A percentile compares a stretch with the other conserved stretches of the same genome.
phyloP scores from a whole-genome alignment of 2,797 vertebrate species.

The Catharus ustulatus region DNA sequence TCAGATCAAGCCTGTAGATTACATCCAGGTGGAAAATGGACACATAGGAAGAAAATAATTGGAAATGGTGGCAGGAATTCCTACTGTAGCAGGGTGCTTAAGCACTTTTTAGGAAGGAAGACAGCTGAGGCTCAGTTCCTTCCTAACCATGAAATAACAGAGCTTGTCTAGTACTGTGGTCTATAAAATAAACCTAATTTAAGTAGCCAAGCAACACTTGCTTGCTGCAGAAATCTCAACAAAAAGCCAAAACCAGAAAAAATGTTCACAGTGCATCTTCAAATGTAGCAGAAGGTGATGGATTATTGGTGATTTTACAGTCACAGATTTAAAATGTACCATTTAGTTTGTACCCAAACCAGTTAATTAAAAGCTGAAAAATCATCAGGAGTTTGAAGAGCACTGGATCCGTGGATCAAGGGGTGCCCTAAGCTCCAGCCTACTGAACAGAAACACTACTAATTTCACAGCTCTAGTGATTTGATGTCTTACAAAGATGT shows the following conservation, averaged over 20 bases:
- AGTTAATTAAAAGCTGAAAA: neutral
- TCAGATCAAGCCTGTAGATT: neutral
- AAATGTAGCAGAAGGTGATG: neutral
- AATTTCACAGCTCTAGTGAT: neutral
- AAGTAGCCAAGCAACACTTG: conserved; percentile 9
- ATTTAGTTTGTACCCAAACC: neutral
- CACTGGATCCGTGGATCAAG: neutral
- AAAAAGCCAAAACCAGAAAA: neutral
- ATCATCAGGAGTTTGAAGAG: neutral
- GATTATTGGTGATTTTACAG: neutral
- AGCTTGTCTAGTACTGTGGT: conserved; percentile 1
- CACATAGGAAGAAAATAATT: neutral
- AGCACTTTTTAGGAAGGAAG: conserved; percentile 50
- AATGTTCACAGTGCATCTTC: neutral
- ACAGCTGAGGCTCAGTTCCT: conserved; percentile 46
- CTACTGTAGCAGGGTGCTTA: neutral
- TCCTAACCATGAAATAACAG: conserved; percentile 43
- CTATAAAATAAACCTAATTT: conserved; percentile 16
- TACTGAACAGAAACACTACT: neutral
- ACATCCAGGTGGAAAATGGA: neutral
- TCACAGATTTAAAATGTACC: neutral
- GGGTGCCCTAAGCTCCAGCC: neutral
- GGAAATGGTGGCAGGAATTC: conserved; percentile 9
- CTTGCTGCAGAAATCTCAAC: neutral
- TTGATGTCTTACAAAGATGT: neutral